These are phyloP conservation scores for Drusus annulatus DNA, from an alignment of 1,140 invertebrate species.

Conservation along the genomic window DNA sequence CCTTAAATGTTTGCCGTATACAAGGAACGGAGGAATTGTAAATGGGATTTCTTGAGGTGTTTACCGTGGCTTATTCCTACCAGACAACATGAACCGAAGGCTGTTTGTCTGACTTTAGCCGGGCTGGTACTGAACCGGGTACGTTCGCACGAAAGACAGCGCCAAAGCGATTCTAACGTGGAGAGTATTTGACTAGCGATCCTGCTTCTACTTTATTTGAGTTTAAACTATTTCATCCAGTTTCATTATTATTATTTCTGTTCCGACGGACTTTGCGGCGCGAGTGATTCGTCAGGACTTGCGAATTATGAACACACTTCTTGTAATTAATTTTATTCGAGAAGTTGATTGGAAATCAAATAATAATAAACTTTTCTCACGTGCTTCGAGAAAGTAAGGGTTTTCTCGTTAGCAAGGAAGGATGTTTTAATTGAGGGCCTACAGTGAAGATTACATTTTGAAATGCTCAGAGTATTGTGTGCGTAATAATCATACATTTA, in stretches of 20 bases:
- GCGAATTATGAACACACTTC: neutral
- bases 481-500: too few relatives aligned
- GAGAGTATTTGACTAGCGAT: constrained; percentile 2
- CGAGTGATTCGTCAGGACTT: too few relatives aligned
- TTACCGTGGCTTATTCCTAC: constrained; percentile 24
- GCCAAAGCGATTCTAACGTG: neutral
- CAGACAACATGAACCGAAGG: neutral
- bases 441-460: too few relatives aligned
- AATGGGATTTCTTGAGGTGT: constrained; percentile 36
- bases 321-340: neutral
- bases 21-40: constrained; percentile 10
- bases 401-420: too few relatives aligned
- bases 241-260: too few relatives aligned
- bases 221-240: neutral
- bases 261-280: neutral
- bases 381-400: neutral
- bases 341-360: neutral
- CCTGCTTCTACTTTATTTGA: constrained; percentile 1
- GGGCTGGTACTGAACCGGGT: too few relatives aligned
- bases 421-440: too few relatives aligned
- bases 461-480: too few relatives aligned
- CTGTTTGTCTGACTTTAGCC: neutral
- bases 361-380: too few relatives aligned
- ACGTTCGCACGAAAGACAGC: constrained; percentile 4
- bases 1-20: constrained; percentile 19